Base-by-base conservation (phyloP, 53 echinoderm and acorn worm genomes). In the Stichopus horrens region DNA sequence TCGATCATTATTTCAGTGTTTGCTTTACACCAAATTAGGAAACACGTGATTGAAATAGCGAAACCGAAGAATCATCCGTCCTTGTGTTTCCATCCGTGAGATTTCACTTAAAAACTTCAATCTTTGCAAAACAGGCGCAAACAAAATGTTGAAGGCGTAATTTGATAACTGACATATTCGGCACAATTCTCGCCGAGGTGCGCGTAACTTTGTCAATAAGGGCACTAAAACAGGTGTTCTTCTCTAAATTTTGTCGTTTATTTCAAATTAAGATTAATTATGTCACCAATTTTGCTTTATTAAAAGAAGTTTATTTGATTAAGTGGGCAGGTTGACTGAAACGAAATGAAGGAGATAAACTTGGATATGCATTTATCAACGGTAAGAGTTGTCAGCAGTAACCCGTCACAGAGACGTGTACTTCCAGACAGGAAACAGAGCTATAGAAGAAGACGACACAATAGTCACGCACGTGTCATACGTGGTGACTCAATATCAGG, bases 201-300 rank as follows among this genome's bases (percentile, higher is more conserved):
- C 19, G 18, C 71, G 2, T 71, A 71, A 71, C 71, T 71, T 71
- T 71, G 71, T 71, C 71, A 71, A 71, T 71, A 71, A 71, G 18
- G 63, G 18, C 71, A 71, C 71, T 71, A 71, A 71, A 71, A 71
- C 71, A 71, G 71, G 71, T 81, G 81, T 58, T 58, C 18, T 13
- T 58, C 81, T n/a, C 19, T 58, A 23, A 23, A 81, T 57, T 37
- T 79, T 81, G 81, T 81, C 81, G 58, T 56, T 81, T 57, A n/a
- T 58, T 81, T 21, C 56, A 81, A 81, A 54, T 81, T 81, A 58
- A 56, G 20, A 55, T 81, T 21, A 81, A 81, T 81, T 81, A 81
- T 81, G 81, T 81, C 81, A 54, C 81, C 56, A 54, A 81, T 57
- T 81, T 81, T 53, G 57, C 21, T 20, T 56, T 56, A 81, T 57